Conservation (phyloP, 23 tunicate genomes). For the Ascidia mentula region DNA sequence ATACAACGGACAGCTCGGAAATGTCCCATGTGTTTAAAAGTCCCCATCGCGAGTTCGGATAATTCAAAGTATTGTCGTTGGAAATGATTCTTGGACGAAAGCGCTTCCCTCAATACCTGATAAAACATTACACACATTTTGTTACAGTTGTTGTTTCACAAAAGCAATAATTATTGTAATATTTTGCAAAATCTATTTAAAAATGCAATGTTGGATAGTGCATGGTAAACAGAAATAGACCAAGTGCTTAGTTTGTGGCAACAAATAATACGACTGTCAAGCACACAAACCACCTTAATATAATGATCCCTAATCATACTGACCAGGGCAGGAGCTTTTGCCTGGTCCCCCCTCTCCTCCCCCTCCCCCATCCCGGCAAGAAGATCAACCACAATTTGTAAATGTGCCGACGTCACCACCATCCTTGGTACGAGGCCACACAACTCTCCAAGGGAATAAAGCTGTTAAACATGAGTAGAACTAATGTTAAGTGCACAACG, state of each 20-base stretch:
- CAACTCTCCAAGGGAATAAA: constrained; percentile 49
- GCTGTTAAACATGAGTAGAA: constrained; percentile 31
- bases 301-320: too few relatives aligned
- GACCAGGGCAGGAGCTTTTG: constrained; percentile 65
- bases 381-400: constrained; percentile 72
- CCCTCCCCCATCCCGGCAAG: constrained; percentile 90
- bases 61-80: constrained; percentile 74
- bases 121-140: too few relatives aligned
- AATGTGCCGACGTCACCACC: constrained; percentile 57
- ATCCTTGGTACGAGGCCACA: constrained; percentile 79
- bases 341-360: constrained; percentile 71
- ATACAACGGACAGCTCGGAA: constrained; percentile 65
- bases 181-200: too few relatives aligned
- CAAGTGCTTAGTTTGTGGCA: too few relatives aligned
- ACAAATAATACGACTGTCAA: too few relatives aligned
- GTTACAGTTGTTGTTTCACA: too few relatives aligned
- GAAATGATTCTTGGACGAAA: constrained; percentile 87
- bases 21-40: constrained; percentile 82
- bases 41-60: constrained; percentile 92
- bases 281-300: too few relatives aligned
- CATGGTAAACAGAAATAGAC: too few relatives aligned
- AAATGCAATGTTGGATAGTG: too few relatives aligned
- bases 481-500: not conserved
- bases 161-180: too few relatives aligned
- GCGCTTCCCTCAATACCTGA: constrained; percentile 82